Base-by-base conservation (phyloP, 2,888 invertebrate species). In the Lithosia quadra region DNA sequence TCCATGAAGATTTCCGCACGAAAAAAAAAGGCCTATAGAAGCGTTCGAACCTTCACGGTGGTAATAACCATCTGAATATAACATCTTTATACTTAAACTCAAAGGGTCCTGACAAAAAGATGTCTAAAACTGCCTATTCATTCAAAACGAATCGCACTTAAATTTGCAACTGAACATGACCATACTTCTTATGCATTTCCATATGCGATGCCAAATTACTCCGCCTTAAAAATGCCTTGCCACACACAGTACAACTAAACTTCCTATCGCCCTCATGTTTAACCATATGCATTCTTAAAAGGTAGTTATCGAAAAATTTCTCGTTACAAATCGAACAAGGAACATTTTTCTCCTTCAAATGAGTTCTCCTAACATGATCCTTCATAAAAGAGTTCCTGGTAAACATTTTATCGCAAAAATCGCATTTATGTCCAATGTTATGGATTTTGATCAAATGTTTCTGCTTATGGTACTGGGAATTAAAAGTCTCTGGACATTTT, bases 181-280 rank as follows among this genome's bases (percentile, higher is more conserved):
- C 92, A 69, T 93, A 92, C 55, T 94, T 94, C 39, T 93, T 94
- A 78, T 94, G 94, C 87, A 94, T 92, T 56, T 92, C 90, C 87
- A 95, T 93, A 80, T 97, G 97, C 0, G 95, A 95, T 11, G 92
- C 95, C 71, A 97, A 86, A 80, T 96, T 96, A 62, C 96, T 96
- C 24, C 95, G 91, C 18, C 96, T 95, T 18, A 96, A 87, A 70
- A 96, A 95, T 55, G 95, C 93, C 72, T 95, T 96, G 0, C 95
- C 95, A 71, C 96, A 96, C 1, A 96, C 89, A 8, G 95, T 94
- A 65, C 96, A 96, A 63, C 91, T 91, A 65, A 95, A 96, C 63
- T 92, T 92, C 22, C 95, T 92, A 11, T 96, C 95, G 0, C 95
- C 95, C 18, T 94, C 91, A 70, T 96, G 96, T 28, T 93, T 94